Evolutionary conservation across 2,888 invertebrate species (phyloP), one percentile per base, ranked within the genome.

Genomic region (Philonicus albiceps): DNA sequence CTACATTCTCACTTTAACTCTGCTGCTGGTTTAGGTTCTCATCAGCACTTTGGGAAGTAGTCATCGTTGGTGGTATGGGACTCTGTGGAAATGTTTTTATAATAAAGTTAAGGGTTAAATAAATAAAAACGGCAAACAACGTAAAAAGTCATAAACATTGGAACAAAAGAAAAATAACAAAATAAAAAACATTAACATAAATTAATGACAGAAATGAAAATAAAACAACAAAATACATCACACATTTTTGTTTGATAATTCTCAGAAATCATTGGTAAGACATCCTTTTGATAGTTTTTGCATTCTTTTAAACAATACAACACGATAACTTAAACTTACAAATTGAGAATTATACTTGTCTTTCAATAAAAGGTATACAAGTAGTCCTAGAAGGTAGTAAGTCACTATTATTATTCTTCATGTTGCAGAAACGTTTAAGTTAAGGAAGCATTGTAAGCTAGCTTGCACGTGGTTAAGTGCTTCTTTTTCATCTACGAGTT

Each of bases 1-100:
- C 72, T 85, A 64, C 64, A 73, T 86, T 87, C 75, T 87, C 87
- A 78, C 87, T 87, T 87, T 88, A 88, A 88, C 88, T 88, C 85
- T 89, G 89, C 90, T 92, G 92, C 90, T 94, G 93, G 93, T 96
- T 96, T 93, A 96, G 93, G 93, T 96, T 96, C 92, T 95, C 96
- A 91, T 96, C 96, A 90, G 95, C 92, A 95, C 94, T 91, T 94
- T 94, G 90, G 93, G 93, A 91, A 93, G 93, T 91, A 92, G 92
- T 91, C 91, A 91, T 92, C 92, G 92, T 90, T 89, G 93, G 93
- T 91, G 95, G 95, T 91, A 95, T 93, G 90, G 96, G 96, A 93
- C 95, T 96, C 96, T 96, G 94, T 83, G 64, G 88, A 87, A 73
- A 76, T 43, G 72, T 83, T 84, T 83, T 31, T 34, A 49, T 2